phyloP scores from a whole-genome alignment of 2,113 vertebrate genomes.

The Ophiodon elongatus region DNA sequence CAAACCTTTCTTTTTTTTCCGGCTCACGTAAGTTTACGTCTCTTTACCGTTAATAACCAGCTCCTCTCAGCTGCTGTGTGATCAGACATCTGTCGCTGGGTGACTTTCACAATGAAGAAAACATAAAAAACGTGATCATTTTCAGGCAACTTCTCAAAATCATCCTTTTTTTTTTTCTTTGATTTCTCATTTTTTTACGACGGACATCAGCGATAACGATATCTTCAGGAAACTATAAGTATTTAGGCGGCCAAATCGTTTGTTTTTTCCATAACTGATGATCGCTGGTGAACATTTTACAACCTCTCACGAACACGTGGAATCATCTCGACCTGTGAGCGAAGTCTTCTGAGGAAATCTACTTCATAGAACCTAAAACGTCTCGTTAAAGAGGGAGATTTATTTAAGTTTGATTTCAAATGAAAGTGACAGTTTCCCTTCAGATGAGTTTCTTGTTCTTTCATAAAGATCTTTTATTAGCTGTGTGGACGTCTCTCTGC shows the following conservation, averaged over 20 bases:
- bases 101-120: neutral
- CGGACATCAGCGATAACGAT: neutral
- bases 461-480: no score
- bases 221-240: neutral
- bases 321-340: neutral
- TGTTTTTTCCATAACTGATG: neutral
- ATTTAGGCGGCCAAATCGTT: neutral
- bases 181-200: neutral
- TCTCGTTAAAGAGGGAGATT: no score
- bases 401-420: neutral
- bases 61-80: no score
- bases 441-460: no score
- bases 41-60: no score
- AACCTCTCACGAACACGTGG: neutral
- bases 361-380: neutral
- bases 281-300: neutral
- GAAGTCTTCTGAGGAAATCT: neutral
- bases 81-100: neutral
- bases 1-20: no score
- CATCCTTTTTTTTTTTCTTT: neutral
- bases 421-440: no score
- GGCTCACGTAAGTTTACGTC: no score
- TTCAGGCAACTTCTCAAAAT: neutral
- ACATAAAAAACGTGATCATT: neutral
- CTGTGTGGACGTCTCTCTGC: slow-evolving; percentile 4